A percentile compares a stretch with the other conserved stretches of the same genome.
phyloP scores from a whole-genome alignment of 2,113 vertebrate genomes.

The Meles meles region DNA sequence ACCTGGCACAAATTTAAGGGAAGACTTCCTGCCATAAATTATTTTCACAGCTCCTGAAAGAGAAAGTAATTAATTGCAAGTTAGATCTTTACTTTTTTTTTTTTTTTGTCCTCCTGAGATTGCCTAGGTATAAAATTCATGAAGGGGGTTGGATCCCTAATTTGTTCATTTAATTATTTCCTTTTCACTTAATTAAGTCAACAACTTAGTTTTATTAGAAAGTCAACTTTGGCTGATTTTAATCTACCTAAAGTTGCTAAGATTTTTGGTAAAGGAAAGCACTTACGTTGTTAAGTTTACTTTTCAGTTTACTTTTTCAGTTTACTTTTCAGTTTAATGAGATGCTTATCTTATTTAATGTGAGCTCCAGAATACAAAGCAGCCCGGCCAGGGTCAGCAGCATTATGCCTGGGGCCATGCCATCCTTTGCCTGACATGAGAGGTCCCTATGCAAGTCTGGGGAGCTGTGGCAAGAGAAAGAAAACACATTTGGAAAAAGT shows the following conservation, averaged over 20 bases:
- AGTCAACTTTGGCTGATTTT: neutral
- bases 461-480: neutral
- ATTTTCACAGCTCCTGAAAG: neutral
- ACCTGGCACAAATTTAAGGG: neutral
- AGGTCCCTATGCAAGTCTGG: accelerated
- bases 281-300: neutral
- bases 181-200: slow-evolving; percentile 12
- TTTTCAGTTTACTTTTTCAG: slow-evolving; percentile 13
- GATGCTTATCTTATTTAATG: neutral
- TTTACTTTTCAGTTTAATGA: neutral
- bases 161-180: slow-evolving; percentile 12
- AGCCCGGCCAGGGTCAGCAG: neutral
- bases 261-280: neutral
- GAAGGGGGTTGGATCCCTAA: neutral
- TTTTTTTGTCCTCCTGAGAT: neutral
- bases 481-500: neutral
- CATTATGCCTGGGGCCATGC: neutral
- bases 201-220: neutral
- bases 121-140: neutral
- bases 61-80: neutral
- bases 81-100: neutral
- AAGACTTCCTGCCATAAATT: neutral
- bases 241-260: neutral
- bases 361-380: neutral
- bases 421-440: neutral